phyloP scores from a whole-genome alignment of 1,140 invertebrate genomes.

The Sminthurides bifidus region DNA sequence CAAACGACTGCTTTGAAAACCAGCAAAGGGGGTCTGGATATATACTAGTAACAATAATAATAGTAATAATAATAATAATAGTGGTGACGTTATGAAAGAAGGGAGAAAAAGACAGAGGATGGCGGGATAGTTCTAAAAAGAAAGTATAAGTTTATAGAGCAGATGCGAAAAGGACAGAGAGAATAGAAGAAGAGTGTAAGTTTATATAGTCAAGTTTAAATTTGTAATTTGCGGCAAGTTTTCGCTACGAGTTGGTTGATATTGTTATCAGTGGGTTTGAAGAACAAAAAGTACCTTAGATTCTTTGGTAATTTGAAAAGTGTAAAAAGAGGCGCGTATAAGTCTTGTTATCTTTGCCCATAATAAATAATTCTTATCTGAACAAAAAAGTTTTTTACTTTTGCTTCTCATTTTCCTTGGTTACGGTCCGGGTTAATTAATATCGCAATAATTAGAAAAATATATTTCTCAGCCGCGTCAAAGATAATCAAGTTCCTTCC shows the following conservation, averaged over 20 bases:
- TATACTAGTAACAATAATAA: not conserved
- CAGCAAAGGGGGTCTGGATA: not conserved
- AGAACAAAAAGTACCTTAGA: conserved; percentile 1
- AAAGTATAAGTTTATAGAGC: not conserved
- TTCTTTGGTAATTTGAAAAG: not conserved
- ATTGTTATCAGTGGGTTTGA: conserved; percentile 17
- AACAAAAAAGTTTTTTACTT: conserved; percentile 19
- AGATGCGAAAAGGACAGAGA: not conserved
- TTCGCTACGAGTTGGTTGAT: conserved; percentile 23
- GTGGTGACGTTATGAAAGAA: not conserved
- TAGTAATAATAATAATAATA: not conserved
- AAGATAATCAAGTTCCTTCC: conserved; percentile 23
- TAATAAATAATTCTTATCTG: conserved; percentile 32
- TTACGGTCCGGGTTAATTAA: conserved; percentile 26
- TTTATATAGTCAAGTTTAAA: conserved; percentile 16
- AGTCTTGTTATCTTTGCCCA: conserved; percentile 22
- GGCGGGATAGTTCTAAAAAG: not conserved
- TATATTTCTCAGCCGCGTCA: conserved; percentile 22
- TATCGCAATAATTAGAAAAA: conserved; percentile 29
- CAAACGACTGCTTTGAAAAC: no score
- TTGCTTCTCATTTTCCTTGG: conserved; percentile 16
- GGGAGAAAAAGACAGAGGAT: not conserved
- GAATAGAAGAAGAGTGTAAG: conserved; percentile 6
- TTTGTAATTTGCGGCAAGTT: conserved; percentile 24
- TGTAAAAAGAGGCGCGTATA: not conserved